These are phyloP conservation scores for Mola mola DNA, from an alignment of 2,113 vertebrate genomes.

Conservation along the genomic window DNA sequence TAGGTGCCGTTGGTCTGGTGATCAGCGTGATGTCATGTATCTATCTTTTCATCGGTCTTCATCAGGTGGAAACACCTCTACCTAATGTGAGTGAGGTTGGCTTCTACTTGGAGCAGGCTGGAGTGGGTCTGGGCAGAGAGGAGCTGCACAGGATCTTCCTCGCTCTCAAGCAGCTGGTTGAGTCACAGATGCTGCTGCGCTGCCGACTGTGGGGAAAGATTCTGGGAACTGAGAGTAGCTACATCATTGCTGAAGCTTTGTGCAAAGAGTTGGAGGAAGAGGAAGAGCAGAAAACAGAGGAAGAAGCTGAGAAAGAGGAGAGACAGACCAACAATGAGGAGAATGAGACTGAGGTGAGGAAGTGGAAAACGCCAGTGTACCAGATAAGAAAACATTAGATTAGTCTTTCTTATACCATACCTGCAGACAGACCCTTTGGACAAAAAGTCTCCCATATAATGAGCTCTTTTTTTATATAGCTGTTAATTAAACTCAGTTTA, in stretches of 20 bases:
- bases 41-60: neutral
- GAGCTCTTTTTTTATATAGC: too few relatives aligned
- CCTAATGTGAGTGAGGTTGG: conserved; percentile 90
- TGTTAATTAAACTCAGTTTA: too few relatives aligned
- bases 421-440: too few relatives aligned
- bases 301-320: conserved; percentile 64
- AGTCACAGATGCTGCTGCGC: conserved; percentile 80
- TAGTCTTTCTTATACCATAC: too few relatives aligned
- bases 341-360: conserved; percentile 50
- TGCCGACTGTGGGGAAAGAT: conserved; percentile 97
- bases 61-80: conserved; percentile 82
- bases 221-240: conserved; percentile 87
- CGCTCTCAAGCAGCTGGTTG: conserved; percentile 88
- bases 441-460: too few relatives aligned
- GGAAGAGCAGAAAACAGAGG: conserved; percentile 79
- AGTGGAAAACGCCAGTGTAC: too few relatives aligned
- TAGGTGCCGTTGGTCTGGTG: too few relatives aligned
- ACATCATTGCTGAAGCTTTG: conserved; percentile 91
- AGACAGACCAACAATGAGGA: conserved; percentile 36
- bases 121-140: conserved; percentile 86
- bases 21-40: too few relatives aligned
- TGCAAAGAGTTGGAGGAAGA: conserved; percentile 86
- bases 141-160: conserved; percentile 90
- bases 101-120: conserved; percentile 93
- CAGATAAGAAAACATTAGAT: too few relatives aligned